Percentiles rank a stretch among this genome's conserved stretches.
phyloP scores from a whole-genome alignment of 2,888 invertebrate species.

The Caenorhabditis macrosperma region DNA sequence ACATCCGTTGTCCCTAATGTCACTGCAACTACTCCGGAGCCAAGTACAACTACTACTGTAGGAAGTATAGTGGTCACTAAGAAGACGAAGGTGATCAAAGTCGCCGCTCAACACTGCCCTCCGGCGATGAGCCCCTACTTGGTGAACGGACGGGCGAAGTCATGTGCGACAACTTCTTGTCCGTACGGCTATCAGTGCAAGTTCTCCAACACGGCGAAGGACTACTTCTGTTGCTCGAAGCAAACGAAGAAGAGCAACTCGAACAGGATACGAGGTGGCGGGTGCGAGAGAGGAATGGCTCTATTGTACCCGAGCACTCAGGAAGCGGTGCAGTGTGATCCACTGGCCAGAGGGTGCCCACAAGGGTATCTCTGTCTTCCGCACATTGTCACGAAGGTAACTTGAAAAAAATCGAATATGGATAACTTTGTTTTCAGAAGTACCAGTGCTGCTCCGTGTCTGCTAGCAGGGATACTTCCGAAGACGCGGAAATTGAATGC shows the following conservation, averaged over 20 bases:
- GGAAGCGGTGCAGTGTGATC: slow-evolving; percentile 67
- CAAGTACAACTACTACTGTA: slow-evolving; percentile 1
- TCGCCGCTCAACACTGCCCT: slow-evolving; percentile 59
- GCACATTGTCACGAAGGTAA: slow-evolving; percentile 56
- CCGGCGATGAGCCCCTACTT: slow-evolving; percentile 65
- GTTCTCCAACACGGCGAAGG: slow-evolving; percentile 59
- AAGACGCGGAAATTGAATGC: slow-evolving; percentile 60
- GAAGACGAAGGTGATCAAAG: slow-evolving; percentile 23
- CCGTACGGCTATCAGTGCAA: slow-evolving; percentile 71
- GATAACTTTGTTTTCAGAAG: slow-evolving; percentile 19
- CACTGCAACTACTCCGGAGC: slow-evolving; percentile 1
- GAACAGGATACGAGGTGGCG: slow-evolving; percentile 53
- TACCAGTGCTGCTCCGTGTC: slow-evolving; percentile 67
- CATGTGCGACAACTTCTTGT: slow-evolving; percentile 65
- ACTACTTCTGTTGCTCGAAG: slow-evolving; percentile 68
- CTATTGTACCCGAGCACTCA: slow-evolving; percentile 65
- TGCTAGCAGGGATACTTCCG: slow-evolving; percentile 35
- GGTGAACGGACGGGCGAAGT: slow-evolving; percentile 64
- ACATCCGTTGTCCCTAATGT: background rate
- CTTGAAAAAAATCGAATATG: background rate
- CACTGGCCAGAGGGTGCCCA: slow-evolving; percentile 60
- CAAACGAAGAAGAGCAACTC: slow-evolving; percentile 60
- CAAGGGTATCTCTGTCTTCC: slow-evolving; percentile 63
- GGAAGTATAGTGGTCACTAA: slow-evolving; percentile 34
- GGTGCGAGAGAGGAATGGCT: slow-evolving; percentile 65